Conservation (phyloP, 2,113 vertebrate genomes). For the Crocuta crocuta region DNA sequence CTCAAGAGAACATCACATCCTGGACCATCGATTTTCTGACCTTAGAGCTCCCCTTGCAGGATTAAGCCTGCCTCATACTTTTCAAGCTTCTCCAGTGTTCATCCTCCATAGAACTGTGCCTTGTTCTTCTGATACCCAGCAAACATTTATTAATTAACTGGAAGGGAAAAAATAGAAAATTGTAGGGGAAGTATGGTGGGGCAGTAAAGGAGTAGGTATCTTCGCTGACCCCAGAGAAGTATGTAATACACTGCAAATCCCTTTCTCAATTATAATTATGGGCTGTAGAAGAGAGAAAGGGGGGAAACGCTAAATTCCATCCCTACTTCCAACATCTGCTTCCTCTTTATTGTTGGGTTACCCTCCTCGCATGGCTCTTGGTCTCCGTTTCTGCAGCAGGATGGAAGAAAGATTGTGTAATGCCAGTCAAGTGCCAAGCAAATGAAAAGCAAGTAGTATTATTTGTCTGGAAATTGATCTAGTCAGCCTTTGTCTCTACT, state of each 20-base stretch:
- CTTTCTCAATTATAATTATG: background rate
- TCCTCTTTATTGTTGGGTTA: background rate
- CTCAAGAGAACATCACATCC: background rate
- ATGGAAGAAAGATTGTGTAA: background rate
- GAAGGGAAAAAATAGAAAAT: background rate
- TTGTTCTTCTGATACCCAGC: background rate
- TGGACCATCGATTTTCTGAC: background rate
- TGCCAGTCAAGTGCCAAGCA: background rate
- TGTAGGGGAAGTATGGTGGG: background rate
- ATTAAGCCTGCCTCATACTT: background rate
- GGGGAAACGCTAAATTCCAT: background rate
- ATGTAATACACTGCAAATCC: background rate
- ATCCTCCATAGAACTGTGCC: background rate
- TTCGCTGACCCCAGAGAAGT: background rate
- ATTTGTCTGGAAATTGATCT: background rate
- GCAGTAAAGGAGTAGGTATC: background rate
- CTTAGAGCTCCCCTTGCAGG: background rate
- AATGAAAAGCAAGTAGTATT: background rate
- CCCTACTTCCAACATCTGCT: background rate
- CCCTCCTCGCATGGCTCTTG: background rate
- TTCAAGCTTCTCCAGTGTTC: background rate
- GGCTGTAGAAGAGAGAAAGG: background rate
- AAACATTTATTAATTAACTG: background rate
- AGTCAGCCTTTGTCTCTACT: background rate
- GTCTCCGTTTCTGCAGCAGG: background rate